Evolutionary conservation across 2,113 vertebrate genomes (phyloP).

Genomic region (Bufo bufo): DNA sequence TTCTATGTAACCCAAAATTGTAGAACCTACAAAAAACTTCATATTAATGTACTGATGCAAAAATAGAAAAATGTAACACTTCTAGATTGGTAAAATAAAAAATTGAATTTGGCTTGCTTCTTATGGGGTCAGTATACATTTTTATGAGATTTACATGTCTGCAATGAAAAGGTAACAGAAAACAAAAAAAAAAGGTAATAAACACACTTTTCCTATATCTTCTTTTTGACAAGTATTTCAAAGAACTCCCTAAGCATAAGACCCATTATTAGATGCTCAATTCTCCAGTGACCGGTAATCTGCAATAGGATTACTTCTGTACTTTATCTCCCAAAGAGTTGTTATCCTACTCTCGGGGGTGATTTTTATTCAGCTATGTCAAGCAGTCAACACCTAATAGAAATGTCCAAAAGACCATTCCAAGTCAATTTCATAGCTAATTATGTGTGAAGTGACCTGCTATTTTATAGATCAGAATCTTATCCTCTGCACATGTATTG

Average conservation of each 20-base stretch:
- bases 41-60: too few species aligned
- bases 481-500: neutral
- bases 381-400: neutral
- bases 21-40: too few species aligned
- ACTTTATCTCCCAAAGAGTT: constrained; percentile 5
- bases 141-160: neutral
- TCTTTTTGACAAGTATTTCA: neutral
- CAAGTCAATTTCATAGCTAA: constrained; percentile 28
- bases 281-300: neutral
- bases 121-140: neutral
- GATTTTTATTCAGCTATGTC: constrained; percentile 6
- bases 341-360: neutral
- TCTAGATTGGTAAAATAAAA: too few species aligned
- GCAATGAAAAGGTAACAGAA: neutral
- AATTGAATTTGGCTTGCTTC: too few species aligned
- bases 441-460: neutral
- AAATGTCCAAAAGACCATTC: constrained; percentile 16
- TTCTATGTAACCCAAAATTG: too few species aligned
- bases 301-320: neutral
- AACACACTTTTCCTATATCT: neutral
- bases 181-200: neutral
- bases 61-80: too few species aligned
- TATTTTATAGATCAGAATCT: neutral
- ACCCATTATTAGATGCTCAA: neutral
- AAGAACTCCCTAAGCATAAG: neutral